Conservation (phyloP, 2,888 invertebrate genomes). For the Acanthoscelides obtectus region DNA sequence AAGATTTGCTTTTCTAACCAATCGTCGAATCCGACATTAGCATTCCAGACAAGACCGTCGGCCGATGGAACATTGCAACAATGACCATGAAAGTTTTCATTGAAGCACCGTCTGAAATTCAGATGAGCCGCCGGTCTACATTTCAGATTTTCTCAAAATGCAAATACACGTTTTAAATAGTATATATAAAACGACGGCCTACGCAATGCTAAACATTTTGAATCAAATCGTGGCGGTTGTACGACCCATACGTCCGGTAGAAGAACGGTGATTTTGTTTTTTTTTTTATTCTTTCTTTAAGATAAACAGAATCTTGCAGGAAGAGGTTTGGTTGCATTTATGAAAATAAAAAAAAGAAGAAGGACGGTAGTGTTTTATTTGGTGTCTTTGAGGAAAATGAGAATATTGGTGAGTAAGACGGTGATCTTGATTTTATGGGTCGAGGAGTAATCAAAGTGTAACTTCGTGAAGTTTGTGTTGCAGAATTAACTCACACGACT, state of each 20-base stretch:
- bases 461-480: no score
- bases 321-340: no score
- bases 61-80: not conserved
- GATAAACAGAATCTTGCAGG: no score
- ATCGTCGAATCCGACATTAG: not conserved
- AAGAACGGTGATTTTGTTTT: no score
- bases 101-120: not conserved
- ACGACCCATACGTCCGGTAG: not conserved
- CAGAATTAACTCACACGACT: no score
- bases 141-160: not conserved
- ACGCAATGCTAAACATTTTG: not conserved
- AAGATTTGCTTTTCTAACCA: constrained; percentile 5
- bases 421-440: no score
- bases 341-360: no score
- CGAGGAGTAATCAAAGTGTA: no score
- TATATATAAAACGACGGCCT: not conserved
- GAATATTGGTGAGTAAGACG: not conserved
- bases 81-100: not conserved
- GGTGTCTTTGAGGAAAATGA: not conserved
- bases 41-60: not conserved
- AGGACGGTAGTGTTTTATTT: not conserved
- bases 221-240: not conserved
- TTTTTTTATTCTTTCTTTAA: no score
- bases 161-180: not conserved
- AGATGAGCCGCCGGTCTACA: not conserved